Base-by-base conservation (phyloP, 2,797 vertebrate species). In the Champsocephalus gunnari region DNA sequence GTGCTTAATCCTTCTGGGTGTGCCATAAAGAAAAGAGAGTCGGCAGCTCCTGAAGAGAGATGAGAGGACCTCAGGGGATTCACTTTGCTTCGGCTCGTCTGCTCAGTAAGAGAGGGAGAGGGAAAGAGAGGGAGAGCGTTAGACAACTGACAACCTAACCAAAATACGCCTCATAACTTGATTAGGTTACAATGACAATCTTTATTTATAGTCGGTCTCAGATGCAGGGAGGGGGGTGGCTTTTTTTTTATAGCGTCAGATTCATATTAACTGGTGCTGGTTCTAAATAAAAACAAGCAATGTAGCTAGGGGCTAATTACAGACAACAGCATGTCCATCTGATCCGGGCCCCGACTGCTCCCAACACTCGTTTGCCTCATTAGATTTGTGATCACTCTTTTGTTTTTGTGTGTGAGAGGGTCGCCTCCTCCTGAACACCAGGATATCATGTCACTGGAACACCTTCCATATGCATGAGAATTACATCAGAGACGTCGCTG, bases 111-210 rank as follows among this genome's bases (percentile, higher is more conserved):
- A 87, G 80, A 73, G 66, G 21, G 38, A 57, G 71, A 77, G 63
- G 73, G 73, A 75, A 66, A 65, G 60, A 79, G 53, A 73, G 48
- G 64, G 77, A 75, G 88, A 90, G 83, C 55, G 62, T 79, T 76
- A 90, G 87, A 89, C 89, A 84, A 92, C 92, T 95, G 94, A 94
- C 94, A 95, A 91, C 84, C 89, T 71, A 81, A 91, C 94, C 89
- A 90, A 94, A 94, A 93, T 90, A 92, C 66, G 69, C 89, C 92
- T 92, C 88, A 87, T 95, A 94, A 95, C 94, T 94, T 94, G 93
- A 95, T 95, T 95, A 94, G 94, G 89, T 93, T 94, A 92, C 91
- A 84, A 90, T 93, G 93, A 94, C 92, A 92, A 92, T 94, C 92
- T 94, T 94, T 95, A 95, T 95, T 96, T 95, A 94, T 95, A 95